Evolutionary conservation across 2,113 vertebrate species (phyloP).

Genomic region (Zapornia atra): DNA sequence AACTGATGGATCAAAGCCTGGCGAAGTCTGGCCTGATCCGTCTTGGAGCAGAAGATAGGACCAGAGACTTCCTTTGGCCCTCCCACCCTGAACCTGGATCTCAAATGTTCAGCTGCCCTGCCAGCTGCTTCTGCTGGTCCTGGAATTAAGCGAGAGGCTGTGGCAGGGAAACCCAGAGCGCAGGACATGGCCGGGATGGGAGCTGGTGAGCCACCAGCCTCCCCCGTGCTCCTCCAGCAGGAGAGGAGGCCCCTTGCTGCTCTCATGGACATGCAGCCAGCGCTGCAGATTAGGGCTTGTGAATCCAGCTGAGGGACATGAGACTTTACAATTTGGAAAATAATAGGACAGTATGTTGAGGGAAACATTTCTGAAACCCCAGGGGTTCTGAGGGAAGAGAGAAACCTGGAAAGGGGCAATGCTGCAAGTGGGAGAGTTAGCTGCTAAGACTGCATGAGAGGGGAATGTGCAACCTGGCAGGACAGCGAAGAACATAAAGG

Average conservation of each 20-base stretch:
- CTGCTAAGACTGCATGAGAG: background rate
- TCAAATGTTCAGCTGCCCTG: background rate
- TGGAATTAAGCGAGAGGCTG: background rate
- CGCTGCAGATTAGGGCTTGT: background rate
- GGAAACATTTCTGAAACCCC: background rate
- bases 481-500: background rate
- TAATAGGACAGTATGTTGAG: background rate
- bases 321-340: background rate
- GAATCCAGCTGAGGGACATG: background rate
- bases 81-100: background rate
- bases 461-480: background rate
- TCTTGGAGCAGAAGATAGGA: background rate
- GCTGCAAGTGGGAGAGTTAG: background rate
- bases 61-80: background rate
- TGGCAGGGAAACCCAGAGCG: background rate
- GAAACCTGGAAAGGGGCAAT: background rate
- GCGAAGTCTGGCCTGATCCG: background rate
- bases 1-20: background rate
- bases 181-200: background rate
- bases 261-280: accelerated
- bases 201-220: background rate
- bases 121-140: background rate
- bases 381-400: background rate
- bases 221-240: background rate
- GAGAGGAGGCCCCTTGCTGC: background rate